Evolutionary conservation across 2,113 vertebrate genomes (phyloP).

Genomic region (Mugil cephalus): DNA sequence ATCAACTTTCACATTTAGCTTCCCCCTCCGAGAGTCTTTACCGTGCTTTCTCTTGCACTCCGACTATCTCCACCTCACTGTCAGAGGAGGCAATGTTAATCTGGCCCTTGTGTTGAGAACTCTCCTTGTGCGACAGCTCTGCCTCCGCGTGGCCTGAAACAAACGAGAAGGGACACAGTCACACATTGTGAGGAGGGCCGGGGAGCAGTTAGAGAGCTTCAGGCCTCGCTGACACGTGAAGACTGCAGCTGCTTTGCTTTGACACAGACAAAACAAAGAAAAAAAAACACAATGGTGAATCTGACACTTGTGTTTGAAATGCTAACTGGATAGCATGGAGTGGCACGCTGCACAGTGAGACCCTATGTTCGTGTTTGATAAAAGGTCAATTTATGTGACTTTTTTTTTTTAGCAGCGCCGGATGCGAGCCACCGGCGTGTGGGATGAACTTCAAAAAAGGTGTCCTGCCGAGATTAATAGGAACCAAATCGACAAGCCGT

Average conservation of each 20-base stretch:
- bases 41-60: constrained; percentile 95
- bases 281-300: constrained; percentile 53
- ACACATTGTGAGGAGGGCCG: constrained; percentile 40
- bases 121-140: constrained; percentile 85
- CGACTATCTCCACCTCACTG: constrained; percentile 97
- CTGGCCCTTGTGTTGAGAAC: constrained; percentile 88
- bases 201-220: constrained; percentile 39
- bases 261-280: constrained; percentile 50
- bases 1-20: background rate
- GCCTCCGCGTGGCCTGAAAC: constrained; percentile 89
- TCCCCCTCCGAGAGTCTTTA: constrained; percentile 67
- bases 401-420: constrained; percentile 35
- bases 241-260: constrained; percentile 64
- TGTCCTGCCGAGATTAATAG: constrained; percentile 45
- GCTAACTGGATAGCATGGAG: constrained; percentile 30
- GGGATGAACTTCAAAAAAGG: constrained; percentile 51
- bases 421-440: constrained; percentile 38
- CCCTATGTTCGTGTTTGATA: constrained; percentile 25
- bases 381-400: constrained; percentile 28
- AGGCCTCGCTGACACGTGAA: constrained; percentile 59
- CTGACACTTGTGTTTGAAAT: constrained; percentile 36
- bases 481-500: constrained; percentile 35
- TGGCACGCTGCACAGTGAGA: constrained; percentile 37
- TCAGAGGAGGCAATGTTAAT: constrained; percentile 93
- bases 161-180: constrained; percentile 54